Conservation (phyloP, 2,888 invertebrate genomes). For the Sphaerophoria rueppellii region DNA sequence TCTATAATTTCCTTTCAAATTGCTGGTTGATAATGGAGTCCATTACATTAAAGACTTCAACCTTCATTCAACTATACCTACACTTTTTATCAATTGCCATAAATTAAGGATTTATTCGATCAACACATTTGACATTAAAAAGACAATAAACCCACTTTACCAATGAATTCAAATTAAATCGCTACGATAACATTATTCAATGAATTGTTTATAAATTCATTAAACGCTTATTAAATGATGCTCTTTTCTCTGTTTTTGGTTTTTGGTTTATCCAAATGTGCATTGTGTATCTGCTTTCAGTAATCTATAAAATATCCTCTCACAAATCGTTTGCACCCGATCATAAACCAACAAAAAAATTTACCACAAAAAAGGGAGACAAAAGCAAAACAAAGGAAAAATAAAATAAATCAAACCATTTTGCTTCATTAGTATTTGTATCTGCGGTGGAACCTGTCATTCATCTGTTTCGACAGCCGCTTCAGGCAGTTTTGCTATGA, state of each 20-base stretch:
- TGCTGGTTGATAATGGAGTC: no score
- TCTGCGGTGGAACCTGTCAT: slow-evolving; percentile 60
- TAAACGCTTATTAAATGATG: slow-evolving; percentile 24
- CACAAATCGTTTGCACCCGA: slow-evolving; percentile 31
- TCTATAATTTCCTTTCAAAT: no score
- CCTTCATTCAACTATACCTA: no score
- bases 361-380: not conserved
- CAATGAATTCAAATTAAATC: slow-evolving; percentile 33
- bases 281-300: slow-evolving; percentile 18
- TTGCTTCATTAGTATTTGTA: slow-evolving; percentile 69
- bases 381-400: slow-evolving; percentile 23
- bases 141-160: slow-evolving; percentile 23
- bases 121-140: slow-evolving; percentile 18
- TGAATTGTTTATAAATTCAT: slow-evolving; percentile 30
- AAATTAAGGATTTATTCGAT: slow-evolving; percentile 1
- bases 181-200: slow-evolving; percentile 30
- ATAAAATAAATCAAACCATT: slow-evolving; percentile 43
- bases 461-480: slow-evolving; percentile 67
- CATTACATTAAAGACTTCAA: no score
- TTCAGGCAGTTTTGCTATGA: slow-evolving; percentile 24
- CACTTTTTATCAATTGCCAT: not conserved
- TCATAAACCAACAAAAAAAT: not conserved
- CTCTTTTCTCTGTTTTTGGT: not conserved
- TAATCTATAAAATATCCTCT: slow-evolving; percentile 29
- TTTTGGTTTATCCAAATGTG: not conserved